These are phyloP conservation scores for Catajapyx aquilonaris DNA, from an alignment of 1,140 invertebrate genomes.

Conservation along the genomic window DNA sequence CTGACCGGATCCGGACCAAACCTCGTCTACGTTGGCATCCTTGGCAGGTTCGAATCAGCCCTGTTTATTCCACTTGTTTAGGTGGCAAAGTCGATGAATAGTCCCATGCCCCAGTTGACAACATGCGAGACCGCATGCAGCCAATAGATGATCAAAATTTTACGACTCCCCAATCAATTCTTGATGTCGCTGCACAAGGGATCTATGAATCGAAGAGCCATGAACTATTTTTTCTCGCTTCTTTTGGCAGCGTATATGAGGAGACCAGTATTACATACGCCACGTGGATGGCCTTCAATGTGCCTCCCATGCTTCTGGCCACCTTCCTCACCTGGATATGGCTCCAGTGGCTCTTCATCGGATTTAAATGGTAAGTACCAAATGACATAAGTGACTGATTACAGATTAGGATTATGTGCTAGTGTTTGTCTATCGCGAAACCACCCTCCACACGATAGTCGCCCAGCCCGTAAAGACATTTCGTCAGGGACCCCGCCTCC, in stretches of 20 bases:
- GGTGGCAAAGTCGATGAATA: too few relatives aligned
- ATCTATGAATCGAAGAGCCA: background rate
- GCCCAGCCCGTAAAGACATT: too few relatives aligned
- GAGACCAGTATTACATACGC: slow-evolving; percentile 55
- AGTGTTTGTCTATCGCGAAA: too few relatives aligned
- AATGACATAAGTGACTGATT: too few relatives aligned
- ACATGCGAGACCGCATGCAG: too few relatives aligned
- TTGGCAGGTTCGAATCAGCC: slow-evolving; percentile 30
- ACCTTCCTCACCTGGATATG: slow-evolving; percentile 44
- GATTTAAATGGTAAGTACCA: slow-evolving; percentile 28
- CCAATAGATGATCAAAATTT: too few relatives aligned
- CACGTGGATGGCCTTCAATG: slow-evolving; percentile 44
- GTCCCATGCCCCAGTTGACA: too few relatives aligned
- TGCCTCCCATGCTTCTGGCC: slow-evolving; percentile 46
- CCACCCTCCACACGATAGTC: too few relatives aligned
- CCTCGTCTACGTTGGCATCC: slow-evolving; percentile 57
- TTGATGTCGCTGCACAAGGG: too few relatives aligned
- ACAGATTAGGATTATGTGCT: too few relatives aligned
- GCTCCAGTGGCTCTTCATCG: slow-evolving; percentile 44
- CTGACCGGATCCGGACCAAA: slow-evolving; percentile 77
- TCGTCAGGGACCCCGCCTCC: too few relatives aligned
- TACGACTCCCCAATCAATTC: too few relatives aligned
- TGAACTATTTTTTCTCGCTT: background rate
- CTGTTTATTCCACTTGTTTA: background rate
- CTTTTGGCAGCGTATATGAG: background rate